Evolutionary conservation across 2,888 invertebrate species (phyloP).

Genomic region (Eumacrocentrus americanus): DNA sequence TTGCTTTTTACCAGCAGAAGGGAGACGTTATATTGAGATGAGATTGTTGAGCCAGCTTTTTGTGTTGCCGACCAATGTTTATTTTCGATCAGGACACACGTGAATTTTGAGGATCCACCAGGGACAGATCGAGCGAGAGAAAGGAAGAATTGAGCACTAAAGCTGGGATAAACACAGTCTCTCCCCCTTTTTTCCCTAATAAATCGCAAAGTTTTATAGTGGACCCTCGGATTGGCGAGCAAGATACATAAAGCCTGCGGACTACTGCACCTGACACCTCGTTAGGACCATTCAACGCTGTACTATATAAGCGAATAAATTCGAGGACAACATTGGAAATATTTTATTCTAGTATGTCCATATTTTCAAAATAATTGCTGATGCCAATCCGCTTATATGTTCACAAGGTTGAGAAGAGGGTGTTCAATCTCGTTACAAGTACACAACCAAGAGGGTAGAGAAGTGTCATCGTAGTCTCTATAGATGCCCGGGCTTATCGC

Average conservation of each 20-base stretch:
- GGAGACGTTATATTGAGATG: neutral
- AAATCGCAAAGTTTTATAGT: constrained; percentile 1
- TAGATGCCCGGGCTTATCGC: neutral
- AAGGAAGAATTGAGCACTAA: neutral
- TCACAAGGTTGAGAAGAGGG: too few species aligned
- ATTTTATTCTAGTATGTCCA: too few species aligned
- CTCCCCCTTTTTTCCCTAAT: neutral
- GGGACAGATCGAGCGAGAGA: too few species aligned
- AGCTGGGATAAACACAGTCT: neutral
- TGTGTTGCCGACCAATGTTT: constrained; percentile 6
- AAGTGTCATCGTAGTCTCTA: too few species aligned
- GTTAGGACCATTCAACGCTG: constrained; percentile 6
- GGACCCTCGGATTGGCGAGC: neutral
- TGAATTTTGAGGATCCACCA: neutral
- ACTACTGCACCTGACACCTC: constrained; percentile 12
- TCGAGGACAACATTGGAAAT: too few species aligned
- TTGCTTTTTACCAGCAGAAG: constrained; percentile 21
- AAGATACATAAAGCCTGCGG: neutral
- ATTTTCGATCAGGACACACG: constrained; percentile 10
- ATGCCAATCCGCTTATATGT: too few species aligned
- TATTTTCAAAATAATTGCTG: neutral
- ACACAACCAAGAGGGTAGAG: too few species aligned
- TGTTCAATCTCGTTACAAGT: too few species aligned
- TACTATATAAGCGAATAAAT: neutral
- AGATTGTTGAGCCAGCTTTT: neutral